Base-by-base conservation (phyloP, 1,140 invertebrate genomes). In the Onthophagus taurus region DNA sequence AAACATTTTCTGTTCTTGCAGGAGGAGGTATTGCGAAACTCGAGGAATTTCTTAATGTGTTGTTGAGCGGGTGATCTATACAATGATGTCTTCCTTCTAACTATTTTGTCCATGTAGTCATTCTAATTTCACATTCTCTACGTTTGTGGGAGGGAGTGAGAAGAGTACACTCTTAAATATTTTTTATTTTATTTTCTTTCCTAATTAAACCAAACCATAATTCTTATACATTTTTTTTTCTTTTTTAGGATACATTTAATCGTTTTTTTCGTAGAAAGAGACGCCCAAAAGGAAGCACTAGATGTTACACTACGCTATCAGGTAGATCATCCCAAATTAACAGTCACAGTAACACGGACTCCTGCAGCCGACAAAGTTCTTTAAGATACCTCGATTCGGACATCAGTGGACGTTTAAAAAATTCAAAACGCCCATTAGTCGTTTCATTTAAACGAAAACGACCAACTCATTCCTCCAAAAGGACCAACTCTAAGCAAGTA, bases 291-390 rank as follows among this genome's bases (percentile, higher is more conserved):
- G 47, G 49, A 34, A 44, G 48, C 46, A 52, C n/a, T n/a, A 8
- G 48, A 29, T 59, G 53, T 48, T 61, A 61, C 47, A 52, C 53
- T 12, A 55, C 50, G 18, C 49, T 61, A 48, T 61, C 59, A 6
- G 53, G 45, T 29, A 47, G 57, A 13, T 55, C 57, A 11, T 59
- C 57, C 38, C 57, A 55, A 45, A 37, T 50, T 26, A 57, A 59
- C 49, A 59, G 57, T 50, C 54, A 55, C 48, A 57, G 55, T 48
- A 55, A 55, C 50, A 58, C 53, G 31, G 57, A 55, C 42, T 57
- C 55, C 41, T 57, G 55, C 50, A 55, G 52, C 46, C 48, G 47
- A 11, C 51, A 53, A 37, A 54, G 51, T 31, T 53, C 53, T 12
- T 31, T 57, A 14, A 53, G 57, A 16, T 59, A 60, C 47, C 44